Evolutionary conservation across 2,113 vertebrate genomes (phyloP).

Genomic region (Oxygymnocypris stewartii): DNA sequence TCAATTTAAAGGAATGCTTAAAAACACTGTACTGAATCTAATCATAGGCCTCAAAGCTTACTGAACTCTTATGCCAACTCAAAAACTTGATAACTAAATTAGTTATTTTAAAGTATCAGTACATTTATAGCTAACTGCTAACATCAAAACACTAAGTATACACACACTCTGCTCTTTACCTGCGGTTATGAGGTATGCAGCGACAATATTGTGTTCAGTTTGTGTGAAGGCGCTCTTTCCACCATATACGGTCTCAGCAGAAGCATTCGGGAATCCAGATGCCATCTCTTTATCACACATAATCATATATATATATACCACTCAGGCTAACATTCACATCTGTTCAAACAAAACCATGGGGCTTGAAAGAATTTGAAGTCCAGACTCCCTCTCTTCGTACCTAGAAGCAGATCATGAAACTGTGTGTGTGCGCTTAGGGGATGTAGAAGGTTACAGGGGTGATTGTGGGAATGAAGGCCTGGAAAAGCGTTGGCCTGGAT

Average conservation of each 20-base stretch:
- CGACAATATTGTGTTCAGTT: constrained; percentile 91
- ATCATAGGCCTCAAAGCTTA: not conserved
- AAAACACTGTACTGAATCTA: not conserved
- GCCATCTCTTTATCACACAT: constrained; percentile 61
- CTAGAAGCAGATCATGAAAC: not conserved
- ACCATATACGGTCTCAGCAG: constrained; percentile 63
- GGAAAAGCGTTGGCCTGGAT: constrained; percentile 46
- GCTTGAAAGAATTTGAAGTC: not conserved
- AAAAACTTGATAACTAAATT: not conserved
- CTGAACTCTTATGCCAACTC: not conserved
- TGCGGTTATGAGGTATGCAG: constrained; percentile 91
- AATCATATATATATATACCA: constrained; percentile 2
- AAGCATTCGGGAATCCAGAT: constrained; percentile 66
- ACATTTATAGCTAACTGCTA: not conserved
- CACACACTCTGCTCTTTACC: constrained; percentile 73
- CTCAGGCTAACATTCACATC: not conserved
- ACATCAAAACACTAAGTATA: not conserved
- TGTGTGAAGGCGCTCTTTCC: constrained; percentile 80
- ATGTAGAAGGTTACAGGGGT: constrained; percentile 24
- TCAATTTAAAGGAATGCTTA: not conserved
- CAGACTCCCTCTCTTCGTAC: not conserved
- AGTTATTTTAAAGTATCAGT: not conserved
- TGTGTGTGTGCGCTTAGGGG: constrained; percentile 2
- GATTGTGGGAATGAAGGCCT: constrained; percentile 23
- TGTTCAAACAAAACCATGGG: not conserved